Base-by-base conservation (phyloP, 2,113 vertebrate genomes). In the Oophaga pumilio region DNA sequence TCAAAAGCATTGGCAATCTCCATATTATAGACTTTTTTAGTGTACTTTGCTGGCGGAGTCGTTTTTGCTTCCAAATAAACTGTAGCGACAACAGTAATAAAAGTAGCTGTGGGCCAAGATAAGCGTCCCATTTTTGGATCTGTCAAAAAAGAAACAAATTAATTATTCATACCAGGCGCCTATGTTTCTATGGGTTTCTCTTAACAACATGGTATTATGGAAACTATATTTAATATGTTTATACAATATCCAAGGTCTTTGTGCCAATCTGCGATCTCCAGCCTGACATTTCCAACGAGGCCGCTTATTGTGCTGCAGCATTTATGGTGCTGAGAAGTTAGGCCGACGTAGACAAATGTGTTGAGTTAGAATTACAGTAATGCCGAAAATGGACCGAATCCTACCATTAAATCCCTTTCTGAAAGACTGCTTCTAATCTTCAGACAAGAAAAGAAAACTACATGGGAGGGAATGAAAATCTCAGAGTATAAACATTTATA, bases 41-140 rank as follows among this genome's bases (percentile, higher is more conserved):
- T 97, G 93, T 95, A 96, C 91, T 95, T 97, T 89, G 95, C 93
- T 5, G 92, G 93, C 0, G 92, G 93, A 28, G 97, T 97, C 33
- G 95, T 96, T 91, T 97, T 99, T 28, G 93, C 89, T 0, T 89
- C 92, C 1, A 89, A 52, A 0, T 43, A 89, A 43, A 91, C 79
- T 0, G 90, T 68, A 14, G 90, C 24, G 1, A 92, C 74, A n/a
- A 90, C 68, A 66, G 90, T 43, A 85, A 93, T 92, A 24, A 96
- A 74, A 78, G 91, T 82, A 11, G 59, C 66, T 33, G 88, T 6
- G 20, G 90, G 91, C 90, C 91, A 91, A 50, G 15, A 90, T 69
- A 93, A 80, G 74, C 84, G 89, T 93, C 93, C 91, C 97, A 98
- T 98, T 90, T 89, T 91, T 89, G 89, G 91, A 80, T 91, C 97